These are phyloP conservation scores for Gymnoscelis rufifasciata DNA, from an alignment of 2,888 invertebrate genomes.

Conservation along the genomic window DNA sequence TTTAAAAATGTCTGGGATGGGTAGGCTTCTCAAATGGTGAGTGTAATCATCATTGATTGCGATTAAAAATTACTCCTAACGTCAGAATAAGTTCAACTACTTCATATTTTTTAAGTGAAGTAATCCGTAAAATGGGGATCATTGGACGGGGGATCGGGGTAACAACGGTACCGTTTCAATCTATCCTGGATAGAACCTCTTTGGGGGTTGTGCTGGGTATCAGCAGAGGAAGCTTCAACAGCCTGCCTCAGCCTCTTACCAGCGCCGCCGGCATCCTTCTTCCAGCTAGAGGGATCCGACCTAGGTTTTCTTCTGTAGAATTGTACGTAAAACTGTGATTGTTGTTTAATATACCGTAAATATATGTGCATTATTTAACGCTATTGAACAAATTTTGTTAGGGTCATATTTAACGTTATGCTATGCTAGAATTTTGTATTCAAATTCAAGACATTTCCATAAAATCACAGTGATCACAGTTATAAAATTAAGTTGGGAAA, in stretches of 20 bases:
- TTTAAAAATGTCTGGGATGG: too few relatives aligned
- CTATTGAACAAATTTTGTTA: too few relatives aligned
- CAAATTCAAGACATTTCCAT: too few relatives aligned
- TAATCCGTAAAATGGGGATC: slow-evolving; percentile 1
- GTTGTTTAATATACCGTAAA: slow-evolving; percentile 21
- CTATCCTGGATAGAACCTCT: slow-evolving; percentile 58
- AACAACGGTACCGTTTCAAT: slow-evolving; percentile 61
- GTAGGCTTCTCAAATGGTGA: too few relatives aligned
- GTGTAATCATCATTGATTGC: too few relatives aligned
- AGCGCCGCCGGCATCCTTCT: slow-evolving; percentile 52
- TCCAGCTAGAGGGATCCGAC: slow-evolving; percentile 53
- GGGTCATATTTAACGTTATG: too few relatives aligned
- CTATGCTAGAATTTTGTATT: too few relatives aligned
- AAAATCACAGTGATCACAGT: too few relatives aligned
- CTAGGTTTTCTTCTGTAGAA: slow-evolving; percentile 72
- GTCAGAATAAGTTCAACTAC: background rate
- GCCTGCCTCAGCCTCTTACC: slow-evolving; percentile 60
- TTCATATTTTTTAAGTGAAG: background rate
- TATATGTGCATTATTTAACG: background rate
- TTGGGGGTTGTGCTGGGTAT: slow-evolving; percentile 37
- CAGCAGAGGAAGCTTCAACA: slow-evolving; percentile 58
- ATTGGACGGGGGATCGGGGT: background rate
- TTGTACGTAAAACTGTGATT: slow-evolving; percentile 30
- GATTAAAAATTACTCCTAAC: background rate
- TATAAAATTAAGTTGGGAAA: too few relatives aligned